phyloP scores from a whole-genome alignment of 2,888 invertebrate species.

The Chymomyza amoena region DNA sequence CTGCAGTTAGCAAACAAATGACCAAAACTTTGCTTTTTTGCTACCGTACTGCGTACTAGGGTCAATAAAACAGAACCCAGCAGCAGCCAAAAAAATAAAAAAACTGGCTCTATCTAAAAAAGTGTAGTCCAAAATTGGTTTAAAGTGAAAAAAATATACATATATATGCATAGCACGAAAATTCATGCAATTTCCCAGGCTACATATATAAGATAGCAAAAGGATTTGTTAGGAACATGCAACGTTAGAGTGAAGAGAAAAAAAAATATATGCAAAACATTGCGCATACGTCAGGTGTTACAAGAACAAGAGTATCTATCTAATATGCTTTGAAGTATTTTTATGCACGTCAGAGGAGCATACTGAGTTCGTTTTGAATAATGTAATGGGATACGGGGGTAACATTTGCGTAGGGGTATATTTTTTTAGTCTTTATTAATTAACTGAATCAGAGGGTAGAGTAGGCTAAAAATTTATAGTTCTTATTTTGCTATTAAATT shows the following conservation, averaged over 20 bases:
- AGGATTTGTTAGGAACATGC: conserved; percentile 35
- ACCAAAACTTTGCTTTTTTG: conserved; percentile 11
- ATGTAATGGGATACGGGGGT: no score
- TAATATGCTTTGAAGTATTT: background rate
- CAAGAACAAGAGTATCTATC: background rate
- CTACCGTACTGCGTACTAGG: background rate
- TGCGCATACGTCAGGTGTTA: conserved; percentile 24
- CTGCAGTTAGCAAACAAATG: conserved; percentile 8
- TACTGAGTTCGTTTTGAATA: background rate
- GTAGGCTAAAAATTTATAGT: no score
- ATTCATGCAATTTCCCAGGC: conserved; percentile 24
- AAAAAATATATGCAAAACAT: conserved; percentile 6
- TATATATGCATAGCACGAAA: conserved; percentile 31
- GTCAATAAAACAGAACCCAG: conserved; percentile 40
- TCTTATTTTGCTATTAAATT: no score
- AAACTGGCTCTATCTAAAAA: background rate
- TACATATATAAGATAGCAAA: conserved; percentile 19
- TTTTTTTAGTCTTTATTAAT: no score
- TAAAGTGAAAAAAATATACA: conserved; percentile 8
- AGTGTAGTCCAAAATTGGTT: conserved; percentile 3
- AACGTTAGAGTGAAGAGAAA: conserved; percentile 15
- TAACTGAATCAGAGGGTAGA: no score
- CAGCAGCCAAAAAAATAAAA: background rate
- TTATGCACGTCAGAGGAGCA: background rate
- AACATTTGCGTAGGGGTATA: no score